A percentile compares a stretch with the other conserved stretches of the same genome.
phyloP scores from a whole-genome alignment of 2,113 vertebrate species.

The Neogobius melanostomus region DNA sequence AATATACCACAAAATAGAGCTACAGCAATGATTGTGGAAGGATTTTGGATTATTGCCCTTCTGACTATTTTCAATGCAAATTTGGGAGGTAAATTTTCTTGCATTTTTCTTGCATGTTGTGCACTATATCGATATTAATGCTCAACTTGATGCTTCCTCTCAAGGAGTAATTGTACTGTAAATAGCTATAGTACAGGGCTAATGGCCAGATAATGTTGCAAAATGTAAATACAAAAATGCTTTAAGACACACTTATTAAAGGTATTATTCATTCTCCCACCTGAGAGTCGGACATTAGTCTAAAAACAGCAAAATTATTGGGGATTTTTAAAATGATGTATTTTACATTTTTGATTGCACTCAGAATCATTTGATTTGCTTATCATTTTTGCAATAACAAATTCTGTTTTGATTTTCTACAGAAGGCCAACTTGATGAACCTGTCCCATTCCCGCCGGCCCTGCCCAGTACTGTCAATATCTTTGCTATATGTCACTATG shows the following conservation, averaged over 20 bases:
- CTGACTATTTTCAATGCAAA: constrained; percentile 23
- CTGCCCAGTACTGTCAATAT: constrained; percentile 67
- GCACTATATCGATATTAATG: background rate
- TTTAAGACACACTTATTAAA: too few relatives aligned
- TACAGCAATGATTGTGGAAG: constrained; percentile 42
- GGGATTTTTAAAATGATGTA: too few relatives aligned
- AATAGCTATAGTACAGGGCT: too few relatives aligned
- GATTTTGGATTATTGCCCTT: constrained; percentile 47
- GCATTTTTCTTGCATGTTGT: too few relatives aligned
- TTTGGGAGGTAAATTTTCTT: constrained; percentile 51
- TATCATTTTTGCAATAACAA: background rate
- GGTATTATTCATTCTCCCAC: too few relatives aligned
- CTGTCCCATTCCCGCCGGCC: constrained; percentile 78
- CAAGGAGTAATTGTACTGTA: too few relatives aligned
- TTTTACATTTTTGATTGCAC: too few relatives aligned
- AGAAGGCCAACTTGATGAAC: constrained; percentile 30
- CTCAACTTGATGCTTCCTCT: background rate
- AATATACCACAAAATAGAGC: background rate
- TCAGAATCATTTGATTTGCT: background rate
- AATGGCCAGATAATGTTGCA: too few relatives aligned
- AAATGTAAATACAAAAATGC: too few relatives aligned
- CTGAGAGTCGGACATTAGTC: too few relatives aligned
- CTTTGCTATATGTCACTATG: constrained; percentile 63
- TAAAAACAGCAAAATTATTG: too few relatives aligned
- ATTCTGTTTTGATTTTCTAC: constrained; percentile 17